phyloP scores from a whole-genome alignment of 2,888 invertebrate genomes.

The Clanis bilineata region DNA sequence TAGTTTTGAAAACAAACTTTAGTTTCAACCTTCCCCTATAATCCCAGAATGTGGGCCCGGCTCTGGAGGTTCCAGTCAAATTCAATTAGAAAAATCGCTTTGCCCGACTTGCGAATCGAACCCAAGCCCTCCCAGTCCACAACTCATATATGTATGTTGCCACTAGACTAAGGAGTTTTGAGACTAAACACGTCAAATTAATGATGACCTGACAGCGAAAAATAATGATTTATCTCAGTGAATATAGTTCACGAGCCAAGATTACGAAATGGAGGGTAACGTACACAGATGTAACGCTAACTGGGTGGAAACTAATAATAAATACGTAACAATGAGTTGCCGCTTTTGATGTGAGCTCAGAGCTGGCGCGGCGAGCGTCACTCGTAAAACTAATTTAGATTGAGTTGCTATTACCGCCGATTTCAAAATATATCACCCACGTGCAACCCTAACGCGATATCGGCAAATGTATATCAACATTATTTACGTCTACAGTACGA shows the following conservation, averaged over 20 bases:
- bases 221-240: constrained; percentile 38
- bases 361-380: constrained; percentile 55
- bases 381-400: constrained; percentile 77
- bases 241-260: constrained; percentile 56
- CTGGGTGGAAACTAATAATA: constrained; percentile 73
- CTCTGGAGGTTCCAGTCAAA: no score
- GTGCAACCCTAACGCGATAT: background rate
- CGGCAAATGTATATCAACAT: constrained; percentile 1
- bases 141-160: no score
- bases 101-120: no score
- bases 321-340: constrained; percentile 73
- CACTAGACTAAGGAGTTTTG: no score
- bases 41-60: no score
- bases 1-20: no score
- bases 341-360: constrained; percentile 64
- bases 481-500: no score
- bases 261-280: constrained; percentile 61
- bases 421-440: constrained; percentile 22
- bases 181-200: constrained; percentile 38
- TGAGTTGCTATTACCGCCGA: constrained; percentile 45
- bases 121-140: no score
- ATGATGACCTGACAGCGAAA: constrained; percentile 30
- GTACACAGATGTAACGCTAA: constrained; percentile 59
- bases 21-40: no score
- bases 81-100: no score